Evolutionary conservation across 2,113 vertebrate genomes (phyloP).

Genomic region (Calidris pugnax): DNA sequence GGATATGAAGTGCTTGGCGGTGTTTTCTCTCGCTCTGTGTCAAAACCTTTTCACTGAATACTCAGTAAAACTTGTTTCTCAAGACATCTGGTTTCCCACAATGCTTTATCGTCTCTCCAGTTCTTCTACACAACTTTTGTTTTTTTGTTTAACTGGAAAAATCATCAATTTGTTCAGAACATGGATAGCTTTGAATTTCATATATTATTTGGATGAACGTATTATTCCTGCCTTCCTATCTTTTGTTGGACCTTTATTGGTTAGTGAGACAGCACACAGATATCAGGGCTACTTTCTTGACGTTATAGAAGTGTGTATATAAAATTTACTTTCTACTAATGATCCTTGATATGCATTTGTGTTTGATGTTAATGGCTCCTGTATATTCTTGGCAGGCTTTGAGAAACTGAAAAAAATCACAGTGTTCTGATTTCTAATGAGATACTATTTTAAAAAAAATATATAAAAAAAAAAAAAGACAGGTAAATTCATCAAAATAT

Average conservation of each 20-base stretch:
- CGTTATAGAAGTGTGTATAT: background rate
- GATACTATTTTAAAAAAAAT: background rate
- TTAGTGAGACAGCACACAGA: background rate
- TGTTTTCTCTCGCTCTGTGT: background rate
- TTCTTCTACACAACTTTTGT: background rate
- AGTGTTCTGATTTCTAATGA: background rate
- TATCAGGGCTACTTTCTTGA: background rate
- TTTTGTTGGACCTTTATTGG: background rate
- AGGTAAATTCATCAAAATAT: background rate
- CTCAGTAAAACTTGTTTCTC: background rate
- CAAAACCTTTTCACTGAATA: background rate
- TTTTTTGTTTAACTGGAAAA: background rate
- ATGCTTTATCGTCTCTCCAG: background rate
- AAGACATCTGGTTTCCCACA: background rate
- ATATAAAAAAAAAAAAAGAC: background rate
- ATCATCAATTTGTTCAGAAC: background rate
- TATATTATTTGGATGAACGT: background rate
- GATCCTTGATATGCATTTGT: background rate
- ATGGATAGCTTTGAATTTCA: background rate
- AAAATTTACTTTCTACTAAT: background rate
- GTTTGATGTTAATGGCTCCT: background rate
- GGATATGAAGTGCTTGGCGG: background rate
- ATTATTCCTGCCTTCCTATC: background rate
- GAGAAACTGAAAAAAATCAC: background rate
- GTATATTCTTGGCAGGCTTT: background rate